Base-by-base conservation (phyloP, 2,113 vertebrate genomes). In the Microcebus griseorufus region DNA sequence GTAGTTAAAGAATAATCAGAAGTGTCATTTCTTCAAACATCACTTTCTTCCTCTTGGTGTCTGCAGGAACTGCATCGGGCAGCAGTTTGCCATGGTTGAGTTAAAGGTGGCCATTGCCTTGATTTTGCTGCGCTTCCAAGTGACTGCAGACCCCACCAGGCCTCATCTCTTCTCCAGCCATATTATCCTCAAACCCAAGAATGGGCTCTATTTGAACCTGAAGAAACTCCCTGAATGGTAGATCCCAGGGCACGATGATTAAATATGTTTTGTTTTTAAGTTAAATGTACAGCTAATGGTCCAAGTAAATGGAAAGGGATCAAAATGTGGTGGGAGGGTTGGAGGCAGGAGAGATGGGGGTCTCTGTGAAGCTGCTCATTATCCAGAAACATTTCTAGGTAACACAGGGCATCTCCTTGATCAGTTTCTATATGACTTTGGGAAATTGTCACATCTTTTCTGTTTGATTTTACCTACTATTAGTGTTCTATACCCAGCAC, bases 51-150 rank as follows among this genome's bases (percentile, higher is more conserved):
- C 18, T 23, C 65, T 13, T 8, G 72, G 2, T 96, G 20, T 97
- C 83, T 64, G 2, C 97, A 99, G 99, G 98, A 99, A 99, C 98
- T 99, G 99, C 98, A 99, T 99, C 0, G 99, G 99, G 86, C 99
- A 99, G 98, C 99, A 97, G 93, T 99, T 99, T 92, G 99, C 99
- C 94, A 99, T 99, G 99, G 99, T 99, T 0, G 99, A 99, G 98
- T 94, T 99, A 96, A 99, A 99, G 95, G 99, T 99, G 72, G 98
- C 97, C 16, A 95, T 98, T 0, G 99, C 99, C 11, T 75, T 99
- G 97, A 99, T 98, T 2, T 98, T 99, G n/a, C 98, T 98, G 22
- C 98, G 93, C 90, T 99, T 99, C 95, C 96, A 95, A 51, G 87
- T 99, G 72, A 82, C n/a, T 11, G 98, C 97, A 0, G 98, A 99